These are phyloP conservation scores for Octodon degus DNA, from an alignment of 2,113 vertebrate species.

Conservation along the genomic window DNA sequence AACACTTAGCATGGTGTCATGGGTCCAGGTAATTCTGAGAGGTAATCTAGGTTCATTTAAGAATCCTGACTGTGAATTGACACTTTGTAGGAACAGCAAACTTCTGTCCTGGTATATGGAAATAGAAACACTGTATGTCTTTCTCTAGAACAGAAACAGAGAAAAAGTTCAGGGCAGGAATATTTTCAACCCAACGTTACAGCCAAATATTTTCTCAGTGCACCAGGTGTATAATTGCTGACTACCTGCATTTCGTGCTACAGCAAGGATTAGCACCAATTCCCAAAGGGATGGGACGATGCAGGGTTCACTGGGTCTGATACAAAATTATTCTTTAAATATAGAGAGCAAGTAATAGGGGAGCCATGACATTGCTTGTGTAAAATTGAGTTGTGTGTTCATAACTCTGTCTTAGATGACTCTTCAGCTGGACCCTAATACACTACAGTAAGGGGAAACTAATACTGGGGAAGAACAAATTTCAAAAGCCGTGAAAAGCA, in stretches of 20 bases:
- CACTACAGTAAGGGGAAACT: neutral
- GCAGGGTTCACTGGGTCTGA: neutral
- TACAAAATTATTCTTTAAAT: neutral
- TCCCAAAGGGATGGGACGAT: neutral
- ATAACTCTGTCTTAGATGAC: neutral
- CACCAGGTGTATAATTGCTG: neutral
- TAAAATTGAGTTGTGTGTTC: neutral
- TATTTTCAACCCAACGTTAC: neutral
- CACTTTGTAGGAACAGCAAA: neutral
- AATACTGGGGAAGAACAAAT: neutral
- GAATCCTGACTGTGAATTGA: neutral
- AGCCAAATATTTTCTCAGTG: neutral
- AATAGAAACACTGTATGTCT: neutral
- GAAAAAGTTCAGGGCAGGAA: neutral
- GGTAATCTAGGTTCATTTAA: neutral
- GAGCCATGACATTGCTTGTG: neutral
- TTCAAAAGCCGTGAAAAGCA: neutral
- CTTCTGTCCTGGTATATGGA: neutral
- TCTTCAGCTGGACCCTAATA: neutral
- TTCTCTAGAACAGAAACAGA: neutral
- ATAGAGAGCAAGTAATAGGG: neutral
- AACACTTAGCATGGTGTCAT: neutral
- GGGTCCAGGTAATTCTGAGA: constrained; percentile 19
- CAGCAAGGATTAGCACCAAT: neutral
- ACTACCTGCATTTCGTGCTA: neutral